Evolutionary conservation across 2,888 invertebrate genomes (phyloP), one percentile per base, ranked within the genome.

Genomic region (Ormyrus thymus): DNA sequence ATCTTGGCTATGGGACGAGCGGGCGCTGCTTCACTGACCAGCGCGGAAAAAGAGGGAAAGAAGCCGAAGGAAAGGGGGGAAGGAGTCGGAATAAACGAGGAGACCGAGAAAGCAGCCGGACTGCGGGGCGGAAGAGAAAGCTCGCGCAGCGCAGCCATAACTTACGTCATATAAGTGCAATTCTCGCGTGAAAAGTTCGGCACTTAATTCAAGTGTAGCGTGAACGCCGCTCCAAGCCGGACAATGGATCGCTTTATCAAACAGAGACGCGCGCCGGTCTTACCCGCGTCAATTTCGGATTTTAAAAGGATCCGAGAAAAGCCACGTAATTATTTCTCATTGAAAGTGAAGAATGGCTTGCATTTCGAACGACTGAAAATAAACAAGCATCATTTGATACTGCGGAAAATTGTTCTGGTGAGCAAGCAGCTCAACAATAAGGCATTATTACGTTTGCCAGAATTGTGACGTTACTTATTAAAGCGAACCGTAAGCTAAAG

Each of bases 1-100:
- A 88, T 86, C 86, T 78, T 83, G n/a, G 75, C 78, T 61, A 73
- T 70, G 76, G 74, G 51, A 51, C 66, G 43, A 45, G 13, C 45
- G 4, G 50, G 55, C 46, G 48, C 11, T 76, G 74, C 71, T 50
- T 76, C 74, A 75, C 70, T 76, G 68, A 65, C 75, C 55, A 65
- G 75, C 48, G 64, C 29, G 55, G 15, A 15, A 50, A 70, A 58
- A 58, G 66, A 76, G 78, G 62, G 64, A 74, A 58, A 71, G 29
- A 79, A 78, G 58, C 64, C 45, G 74, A 29, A 58, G 46, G 45
- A 62, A 69, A 51, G 6, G 50, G 9, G 59, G 43, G 11, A 15
- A 7, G 56, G 56, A 73, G 29, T 29, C n/a, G 3, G 29, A 29
- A 29, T 29, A 29, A 29, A 29, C 29, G 29, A 29, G 29, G 15